These are phyloP conservation scores for Mus minutoides DNA, from an alignment of 2,797 vertebrate species.

Conservation along the genomic window DNA sequence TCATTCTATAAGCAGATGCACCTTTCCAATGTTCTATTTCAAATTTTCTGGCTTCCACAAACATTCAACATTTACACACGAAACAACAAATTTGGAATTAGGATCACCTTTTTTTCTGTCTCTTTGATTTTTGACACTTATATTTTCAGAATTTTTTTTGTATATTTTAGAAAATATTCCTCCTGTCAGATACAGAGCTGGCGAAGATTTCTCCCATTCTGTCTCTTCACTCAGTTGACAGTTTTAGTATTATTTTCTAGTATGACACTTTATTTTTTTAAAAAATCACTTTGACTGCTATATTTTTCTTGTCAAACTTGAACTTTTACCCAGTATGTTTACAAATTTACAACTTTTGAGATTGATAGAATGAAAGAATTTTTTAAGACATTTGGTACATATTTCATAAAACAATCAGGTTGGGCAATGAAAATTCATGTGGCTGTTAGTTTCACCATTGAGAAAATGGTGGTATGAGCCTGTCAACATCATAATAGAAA, in stretches of 20 bases:
- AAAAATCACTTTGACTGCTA: neutral
- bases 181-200: too few relatives aligned
- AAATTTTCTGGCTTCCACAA: neutral
- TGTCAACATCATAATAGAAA: neutral
- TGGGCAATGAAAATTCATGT: neutral
- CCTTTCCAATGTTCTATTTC: neutral
- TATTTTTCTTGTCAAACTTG: neutral
- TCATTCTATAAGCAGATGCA: too few relatives aligned
- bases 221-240: neutral
- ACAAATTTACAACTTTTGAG: slow-evolving; percentile 18
- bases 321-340: neutral
- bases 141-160: neutral
- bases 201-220: neutral
- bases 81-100: neutral
- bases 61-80: neutral
- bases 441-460: neutral
- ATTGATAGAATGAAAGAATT: neutral
- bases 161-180: neutral
- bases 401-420: neutral
- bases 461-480: neutral
- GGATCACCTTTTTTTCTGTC: too few relatives aligned
- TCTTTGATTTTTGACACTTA: neutral
- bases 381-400: neutral
- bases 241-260: neutral
- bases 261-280: neutral